A percentile compares a stretch with the other conserved stretches of the same genome.
phyloP scores from a whole-genome alignment of 2,888 invertebrate species.

The Melinopterus prodromus region DNA sequence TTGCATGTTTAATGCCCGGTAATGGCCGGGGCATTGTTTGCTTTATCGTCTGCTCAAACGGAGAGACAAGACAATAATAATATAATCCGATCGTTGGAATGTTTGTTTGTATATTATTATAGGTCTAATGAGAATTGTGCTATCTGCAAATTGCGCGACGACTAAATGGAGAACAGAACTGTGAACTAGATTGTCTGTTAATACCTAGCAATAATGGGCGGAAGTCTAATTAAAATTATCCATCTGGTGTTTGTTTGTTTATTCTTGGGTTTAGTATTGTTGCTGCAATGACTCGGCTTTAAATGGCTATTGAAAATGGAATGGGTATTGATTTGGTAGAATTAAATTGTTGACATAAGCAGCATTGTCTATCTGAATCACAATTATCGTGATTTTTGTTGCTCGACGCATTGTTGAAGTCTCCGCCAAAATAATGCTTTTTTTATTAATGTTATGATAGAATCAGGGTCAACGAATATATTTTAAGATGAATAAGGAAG shows the following conservation, averaged over 20 bases:
- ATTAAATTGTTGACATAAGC: no score
- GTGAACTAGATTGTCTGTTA: neutral
- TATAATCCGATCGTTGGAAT: slow-evolving; percentile 1
- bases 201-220: neutral
- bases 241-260: neutral
- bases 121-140: neutral
- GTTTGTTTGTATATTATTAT: neutral
- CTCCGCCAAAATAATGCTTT: no score
- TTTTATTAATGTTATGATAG: no score
- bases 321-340: no score
- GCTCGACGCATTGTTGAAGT: no score
- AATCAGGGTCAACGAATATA: no score
- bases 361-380: no score
- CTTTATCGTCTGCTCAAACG: slow-evolving; percentile 9
- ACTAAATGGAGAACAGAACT: neutral
- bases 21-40: slow-evolving; percentile 24
- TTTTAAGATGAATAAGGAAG: no score
- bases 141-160: neutral
- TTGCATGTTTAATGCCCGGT: slow-evolving; percentile 19
- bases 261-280: neutral
- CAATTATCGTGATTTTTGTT: no score
- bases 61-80: slow-evolving; percentile 10
- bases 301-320: neutral
- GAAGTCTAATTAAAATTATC: neutral
- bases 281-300: neutral